These are phyloP conservation scores for Zophobas atratus DNA, from an alignment of 1,140 invertebrate genomes.

Conservation along the genomic window DNA sequence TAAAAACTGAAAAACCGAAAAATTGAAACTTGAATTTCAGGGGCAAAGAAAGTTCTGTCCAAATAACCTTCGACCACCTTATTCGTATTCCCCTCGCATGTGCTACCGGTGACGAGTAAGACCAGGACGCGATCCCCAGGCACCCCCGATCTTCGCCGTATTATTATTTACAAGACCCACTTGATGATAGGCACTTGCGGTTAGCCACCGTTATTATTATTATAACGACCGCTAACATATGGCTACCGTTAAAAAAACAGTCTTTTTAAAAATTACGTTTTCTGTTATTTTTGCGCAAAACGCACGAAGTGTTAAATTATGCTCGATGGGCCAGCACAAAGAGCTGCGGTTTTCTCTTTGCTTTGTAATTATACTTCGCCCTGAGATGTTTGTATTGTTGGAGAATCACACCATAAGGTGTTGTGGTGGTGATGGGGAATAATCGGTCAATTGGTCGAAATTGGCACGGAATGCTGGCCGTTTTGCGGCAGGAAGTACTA, in stretches of 20 bases:
- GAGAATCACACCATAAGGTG: slow-evolving; percentile 38
- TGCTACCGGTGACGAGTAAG: no score
- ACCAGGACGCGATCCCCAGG: slow-evolving; percentile 18
- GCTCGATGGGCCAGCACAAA: slow-evolving; percentile 12
- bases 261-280: slow-evolving; percentile 19
- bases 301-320: slow-evolving; percentile 41
- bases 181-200: slow-evolving; percentile 42
- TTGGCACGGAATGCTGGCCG: slow-evolving; percentile 1
- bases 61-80: no score
- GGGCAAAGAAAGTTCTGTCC: no score
- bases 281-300: slow-evolving; percentile 43
- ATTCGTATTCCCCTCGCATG: no score
- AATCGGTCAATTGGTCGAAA: slow-evolving; percentile 31
- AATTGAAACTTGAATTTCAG: no score
- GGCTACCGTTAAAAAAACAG: slow-evolving; percentile 23
- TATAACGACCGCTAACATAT: slow-evolving; percentile 35
- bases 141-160: slow-evolving; percentile 12
- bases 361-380: slow-evolving; percentile 19
- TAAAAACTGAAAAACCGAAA: no score
- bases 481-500: neutral
- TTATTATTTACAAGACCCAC: slow-evolving; percentile 34
- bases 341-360: slow-evolving; percentile 1
- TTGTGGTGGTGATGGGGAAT: slow-evolving; percentile 28
- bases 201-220: slow-evolving; percentile 37
- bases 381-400: slow-evolving; percentile 31